Base-by-base conservation (phyloP, 2,888 invertebrate genomes). In the Nymphalis urticae region DNA sequence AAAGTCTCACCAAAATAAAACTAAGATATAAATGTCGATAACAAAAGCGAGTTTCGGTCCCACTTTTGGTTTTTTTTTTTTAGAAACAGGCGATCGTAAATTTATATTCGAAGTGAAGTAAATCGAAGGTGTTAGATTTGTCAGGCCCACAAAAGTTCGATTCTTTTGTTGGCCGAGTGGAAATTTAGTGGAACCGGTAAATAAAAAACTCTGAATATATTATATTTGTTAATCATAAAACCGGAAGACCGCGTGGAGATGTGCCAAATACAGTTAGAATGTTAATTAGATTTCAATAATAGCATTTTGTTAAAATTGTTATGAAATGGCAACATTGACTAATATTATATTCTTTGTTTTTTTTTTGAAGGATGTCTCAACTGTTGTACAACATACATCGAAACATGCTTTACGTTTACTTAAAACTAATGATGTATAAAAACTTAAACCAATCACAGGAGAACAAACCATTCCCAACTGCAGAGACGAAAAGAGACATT, bases 21-120 rank as follows among this genome's bases (percentile, higher is more conserved):
- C 47, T 6, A 4, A 56, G 27, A 56, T 56, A 32, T 32, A 8
- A n/a, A 56, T 17, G 24, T 47, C 47, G 27, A n/a, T 60, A 66
- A 62, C 47, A 51, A 66, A 66, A 66, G 32, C 61, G 48, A 48
- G 47, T 17, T 4, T n/a, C 17, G 48, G 27, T 61, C 61, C 51
- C 21, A 36, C 17, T 48, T 48, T 21, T 27, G 48, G 21, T 27
- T 61, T 58, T 32, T 66, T 62, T 36, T n/a, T 60, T 60, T 42
- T 58, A 48, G 32, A 50, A 24, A 47, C 47, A 36, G 62, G 48
- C 48, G 54, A 16, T 60, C 50, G 63, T 64, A 64, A 68, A 64
- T 59, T 60, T 68, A 63, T 59, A 48, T 68, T 64, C 53, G 59
- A 64, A 64, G 60, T 32, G 58, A 24, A 58, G 66, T 66, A 66